phyloP scores from a whole-genome alignment of 2,797 vertebrate species.

The Premnoplex brunnescens region DNA sequence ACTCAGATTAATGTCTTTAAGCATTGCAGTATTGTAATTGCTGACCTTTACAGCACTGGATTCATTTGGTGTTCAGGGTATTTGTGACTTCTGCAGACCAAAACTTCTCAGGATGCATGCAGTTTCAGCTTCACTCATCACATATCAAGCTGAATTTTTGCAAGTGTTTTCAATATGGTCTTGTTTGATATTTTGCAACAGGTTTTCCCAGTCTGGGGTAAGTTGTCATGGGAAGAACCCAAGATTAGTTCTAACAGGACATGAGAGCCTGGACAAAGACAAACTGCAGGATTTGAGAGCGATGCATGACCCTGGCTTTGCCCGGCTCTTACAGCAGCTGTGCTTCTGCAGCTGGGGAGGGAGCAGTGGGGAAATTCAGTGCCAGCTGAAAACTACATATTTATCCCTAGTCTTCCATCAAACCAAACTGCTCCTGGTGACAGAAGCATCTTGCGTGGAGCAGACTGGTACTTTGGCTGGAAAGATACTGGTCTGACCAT shows the following conservation, averaged over 20 bases:
- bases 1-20: background rate
- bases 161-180: background rate
- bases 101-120: accelerated
- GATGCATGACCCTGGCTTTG: conserved; percentile 25
- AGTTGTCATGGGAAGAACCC: conserved; percentile 33
- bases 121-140: background rate
- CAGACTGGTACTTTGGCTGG: background rate
- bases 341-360: conserved; percentile 23
- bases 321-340: conserved; percentile 33
- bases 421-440: background rate
- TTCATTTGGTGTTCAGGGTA: background rate
- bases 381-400: background rate
- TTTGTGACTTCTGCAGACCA: background rate
- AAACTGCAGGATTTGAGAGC: background rate
- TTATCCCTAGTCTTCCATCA: background rate
- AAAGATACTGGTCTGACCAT: background rate
- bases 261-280: conserved; percentile 24
- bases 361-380: background rate
- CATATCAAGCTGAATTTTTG: background rate
- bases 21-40: background rate
- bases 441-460: background rate
- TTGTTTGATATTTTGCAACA: conserved; percentile 30
- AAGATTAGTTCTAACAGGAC: background rate
- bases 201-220: background rate
- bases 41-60: background rate